A percentile compares a stretch with the other conserved stretches of the same genome.
Conservation (phyloP, 1,140 invertebrate genomes). For the Drosophila rufa region DNA sequence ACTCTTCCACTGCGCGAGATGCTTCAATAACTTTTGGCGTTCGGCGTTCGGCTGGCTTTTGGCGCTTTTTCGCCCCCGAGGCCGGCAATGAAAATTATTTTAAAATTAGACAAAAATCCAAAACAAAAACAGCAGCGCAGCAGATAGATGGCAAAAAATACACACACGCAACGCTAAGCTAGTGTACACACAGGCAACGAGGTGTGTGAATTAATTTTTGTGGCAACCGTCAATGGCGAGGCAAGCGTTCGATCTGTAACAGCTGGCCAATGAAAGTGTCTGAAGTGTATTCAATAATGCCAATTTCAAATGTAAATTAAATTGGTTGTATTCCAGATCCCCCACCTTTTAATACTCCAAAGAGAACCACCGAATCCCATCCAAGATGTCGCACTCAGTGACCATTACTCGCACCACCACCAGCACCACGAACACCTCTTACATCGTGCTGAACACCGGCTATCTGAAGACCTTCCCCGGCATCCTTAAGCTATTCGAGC, state of each 20-base stretch:
- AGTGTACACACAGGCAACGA: no score
- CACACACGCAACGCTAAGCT: conserved; percentile 5
- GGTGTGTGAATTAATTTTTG: conserved; percentile 15
- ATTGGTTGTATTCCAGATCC: conserved; percentile 10
- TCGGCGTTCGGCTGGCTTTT: conserved; percentile 51
- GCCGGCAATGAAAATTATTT: conserved; percentile 78
- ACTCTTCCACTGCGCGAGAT: conserved; percentile 41
- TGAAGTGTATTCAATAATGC: background rate
- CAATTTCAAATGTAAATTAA: background rate
- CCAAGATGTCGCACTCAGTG: conserved; percentile 92
- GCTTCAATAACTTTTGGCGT: conserved; percentile 47
- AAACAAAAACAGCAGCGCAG: conserved; percentile 60
- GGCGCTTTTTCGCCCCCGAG: conserved; percentile 56
- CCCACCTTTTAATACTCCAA: conserved; percentile 31
- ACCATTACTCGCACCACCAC: conserved; percentile 93
- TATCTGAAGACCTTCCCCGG: conserved; percentile 91
- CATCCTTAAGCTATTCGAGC: conserved; percentile 90
- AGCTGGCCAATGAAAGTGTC: conserved; percentile 27
- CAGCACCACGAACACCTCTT: conserved; percentile 90
- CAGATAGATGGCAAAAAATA: conserved; percentile 62
- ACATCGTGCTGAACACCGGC: conserved; percentile 91
- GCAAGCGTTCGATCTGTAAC: conserved; percentile 53
- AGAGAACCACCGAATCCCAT: conserved; percentile 30
- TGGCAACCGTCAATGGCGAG: conserved; percentile 43
- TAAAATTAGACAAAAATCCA: conserved; percentile 74